Evolutionary conservation across 2,797 vertebrate species (phyloP).

Genomic region (Synaphobranchus kaupii): DNA sequence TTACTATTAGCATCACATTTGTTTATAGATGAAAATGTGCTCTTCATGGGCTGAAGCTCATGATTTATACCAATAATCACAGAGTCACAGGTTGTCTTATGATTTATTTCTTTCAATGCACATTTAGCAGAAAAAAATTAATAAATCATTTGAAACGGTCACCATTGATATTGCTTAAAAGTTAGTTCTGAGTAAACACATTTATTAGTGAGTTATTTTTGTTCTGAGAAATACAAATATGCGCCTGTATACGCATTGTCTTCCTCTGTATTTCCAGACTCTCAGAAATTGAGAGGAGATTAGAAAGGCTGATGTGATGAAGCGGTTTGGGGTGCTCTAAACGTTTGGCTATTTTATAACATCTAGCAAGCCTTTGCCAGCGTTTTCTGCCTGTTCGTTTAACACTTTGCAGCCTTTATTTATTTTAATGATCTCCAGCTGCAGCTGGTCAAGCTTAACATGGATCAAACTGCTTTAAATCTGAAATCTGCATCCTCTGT

Average conservation of each 20-base stretch:
- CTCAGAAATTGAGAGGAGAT: slow-evolving; percentile 11
- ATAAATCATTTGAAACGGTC: neutral
- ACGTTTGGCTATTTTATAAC: neutral
- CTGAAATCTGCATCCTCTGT: slow-evolving; percentile 1
- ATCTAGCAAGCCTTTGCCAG: neutral
- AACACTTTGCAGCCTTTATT: neutral
- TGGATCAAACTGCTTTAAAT: neutral
- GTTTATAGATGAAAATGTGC: neutral
- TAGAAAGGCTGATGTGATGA: neutral
- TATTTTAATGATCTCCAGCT: neutral
- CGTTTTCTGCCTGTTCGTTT: neutral
- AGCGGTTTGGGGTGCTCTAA: neutral
- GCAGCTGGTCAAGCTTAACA: neutral
- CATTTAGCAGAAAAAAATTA: neutral
- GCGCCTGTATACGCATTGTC: neutral
- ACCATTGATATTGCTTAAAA: neutral
- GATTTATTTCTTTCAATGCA: neutral
- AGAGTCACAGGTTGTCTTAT: neutral
- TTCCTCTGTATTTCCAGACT: slow-evolving; percentile 12
- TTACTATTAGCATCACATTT: neutral
- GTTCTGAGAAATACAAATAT: slow-evolving; percentile 25
- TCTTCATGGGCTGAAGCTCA: neutral
- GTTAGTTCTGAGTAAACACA: neutral
- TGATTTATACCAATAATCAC: neutral
- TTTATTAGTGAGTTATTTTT: slow-evolving; percentile 33